Base-by-base conservation (phyloP, 2,888 invertebrate genomes). In the Cheilosia urbana region DNA sequence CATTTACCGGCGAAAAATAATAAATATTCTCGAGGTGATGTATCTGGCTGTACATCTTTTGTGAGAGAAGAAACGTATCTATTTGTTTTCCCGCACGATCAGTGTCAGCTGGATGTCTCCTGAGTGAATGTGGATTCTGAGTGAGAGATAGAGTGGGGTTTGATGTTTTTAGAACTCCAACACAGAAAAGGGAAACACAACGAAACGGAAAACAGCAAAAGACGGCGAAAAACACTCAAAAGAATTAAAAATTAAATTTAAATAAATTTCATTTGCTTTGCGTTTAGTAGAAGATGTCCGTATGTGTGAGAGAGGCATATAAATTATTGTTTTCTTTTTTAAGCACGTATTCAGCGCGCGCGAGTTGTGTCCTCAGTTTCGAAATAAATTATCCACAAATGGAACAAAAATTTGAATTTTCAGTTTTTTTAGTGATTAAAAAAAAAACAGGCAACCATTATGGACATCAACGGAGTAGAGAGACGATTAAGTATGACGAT, bases 81-180 rank as follows among this genome's bases (percentile, higher is more conserved):
- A 69, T 81, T 81, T 83, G 17, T 27, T 69, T 3, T 69, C 57
- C 58, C 79, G 79, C 51, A 79, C 73, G 83, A 79, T 73, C 69
- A 75, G 63, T 79, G 79, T 84, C 79, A 84, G 83, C 83, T 79
- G 83, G 51, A 71, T 84, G 75, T 58, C 73, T 75, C 65, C 83
- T 75, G 79, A 79, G 69, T 84, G 73, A 84, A 69, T 84, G 51
- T 51, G 60, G 65, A 73, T 68, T 73, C 78, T 75, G 83, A 84
- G 73, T 75, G 83, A 77, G 66, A 68, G 55, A 66, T 66, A 55
- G 66, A 58, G 63, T 71, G 77, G 83, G 78, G 68, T 58, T 62
- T 55, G 42, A 55, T 30, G 19, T 30, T 21, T 53, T 55, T 21
- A 51, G 45, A 53, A 47, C 55, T 55, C 63, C 51, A 53, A 58